These are phyloP conservation scores for Diachasma alloeum DNA, from an alignment of 1,140 invertebrate species.

Conservation along the genomic window DNA sequence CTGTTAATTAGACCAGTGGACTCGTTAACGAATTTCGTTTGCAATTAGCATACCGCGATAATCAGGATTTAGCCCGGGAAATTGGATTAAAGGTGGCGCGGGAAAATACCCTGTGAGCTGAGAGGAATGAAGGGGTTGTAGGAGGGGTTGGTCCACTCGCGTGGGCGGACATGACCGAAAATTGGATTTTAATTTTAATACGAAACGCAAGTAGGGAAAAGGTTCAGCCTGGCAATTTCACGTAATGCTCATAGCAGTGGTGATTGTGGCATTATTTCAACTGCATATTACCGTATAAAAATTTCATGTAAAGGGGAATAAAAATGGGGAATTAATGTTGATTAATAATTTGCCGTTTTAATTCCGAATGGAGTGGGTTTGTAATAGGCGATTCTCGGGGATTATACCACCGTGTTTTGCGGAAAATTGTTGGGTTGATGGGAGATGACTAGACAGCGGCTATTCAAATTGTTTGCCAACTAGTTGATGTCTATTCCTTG, in stretches of 20 bases:
- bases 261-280: constrained; percentile 22
- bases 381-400: constrained; percentile 5
- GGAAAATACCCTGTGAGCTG: not conserved
- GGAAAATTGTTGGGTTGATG: not conserved
- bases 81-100: constrained; percentile 28
- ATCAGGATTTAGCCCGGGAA: constrained; percentile 26
- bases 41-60: constrained; percentile 30
- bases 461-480: no score
- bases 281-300: not conserved
- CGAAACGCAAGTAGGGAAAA: not conserved
- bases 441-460: not conserved
- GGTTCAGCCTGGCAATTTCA: constrained; percentile 20
- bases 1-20: constrained; percentile 25
- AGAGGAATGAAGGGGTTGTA: not conserved
- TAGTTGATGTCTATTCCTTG: no score
- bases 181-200: constrained; percentile 34
- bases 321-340: not conserved
- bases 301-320: not conserved
- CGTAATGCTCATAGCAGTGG: constrained; percentile 6
- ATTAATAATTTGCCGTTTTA: not conserved
- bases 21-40: constrained; percentile 28
- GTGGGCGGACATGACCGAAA: constrained; percentile 26
- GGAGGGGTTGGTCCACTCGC: not conserved
- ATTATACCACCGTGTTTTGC: not conserved
- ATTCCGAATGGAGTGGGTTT: not conserved